phyloP scores from a whole-genome alignment of 2,888 invertebrate species.

The Vesta saturnalis region DNA sequence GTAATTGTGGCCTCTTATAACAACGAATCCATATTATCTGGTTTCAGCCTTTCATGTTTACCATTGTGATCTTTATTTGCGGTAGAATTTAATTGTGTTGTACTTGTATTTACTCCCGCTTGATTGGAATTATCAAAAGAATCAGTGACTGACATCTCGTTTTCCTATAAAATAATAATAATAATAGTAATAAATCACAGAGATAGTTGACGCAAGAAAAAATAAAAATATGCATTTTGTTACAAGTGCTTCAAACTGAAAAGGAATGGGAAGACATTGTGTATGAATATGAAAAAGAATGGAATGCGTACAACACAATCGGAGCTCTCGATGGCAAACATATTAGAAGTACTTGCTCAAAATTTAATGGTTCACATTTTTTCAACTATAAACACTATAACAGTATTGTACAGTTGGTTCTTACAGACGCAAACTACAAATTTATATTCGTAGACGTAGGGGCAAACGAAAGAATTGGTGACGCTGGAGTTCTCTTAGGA shows the following conservation, averaged over 20 bases:
- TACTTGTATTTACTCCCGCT: too few relatives aligned
- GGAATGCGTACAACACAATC: conserved; percentile 9
- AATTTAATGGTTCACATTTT: background rate
- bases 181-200: too few relatives aligned
- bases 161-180: too few relatives aligned
- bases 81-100: too few relatives aligned
- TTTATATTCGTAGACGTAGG: background rate
- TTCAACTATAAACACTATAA: background rate
- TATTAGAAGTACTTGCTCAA: background rate
- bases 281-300: background rate
- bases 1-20: too few relatives aligned
- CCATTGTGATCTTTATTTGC: too few relatives aligned
- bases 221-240: background rate
- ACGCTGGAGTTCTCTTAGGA: background rate
- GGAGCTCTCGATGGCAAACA: conserved; percentile 8
- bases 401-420: background rate
- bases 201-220: too few relatives aligned
- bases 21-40: too few relatives aligned
- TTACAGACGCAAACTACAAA: background rate
- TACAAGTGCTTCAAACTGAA: background rate
- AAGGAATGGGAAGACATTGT: background rate
- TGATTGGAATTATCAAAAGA: too few relatives aligned
- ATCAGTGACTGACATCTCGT: too few relatives aligned
- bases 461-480: too few relatives aligned
- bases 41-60: too few relatives aligned